A percentile compares a stretch with the other conserved stretches of the same genome.
Evolutionary conservation across 53 echinoderm and acorn worm genomes (phyloP).

Genomic region (Paracentrotus lividus): DNA sequence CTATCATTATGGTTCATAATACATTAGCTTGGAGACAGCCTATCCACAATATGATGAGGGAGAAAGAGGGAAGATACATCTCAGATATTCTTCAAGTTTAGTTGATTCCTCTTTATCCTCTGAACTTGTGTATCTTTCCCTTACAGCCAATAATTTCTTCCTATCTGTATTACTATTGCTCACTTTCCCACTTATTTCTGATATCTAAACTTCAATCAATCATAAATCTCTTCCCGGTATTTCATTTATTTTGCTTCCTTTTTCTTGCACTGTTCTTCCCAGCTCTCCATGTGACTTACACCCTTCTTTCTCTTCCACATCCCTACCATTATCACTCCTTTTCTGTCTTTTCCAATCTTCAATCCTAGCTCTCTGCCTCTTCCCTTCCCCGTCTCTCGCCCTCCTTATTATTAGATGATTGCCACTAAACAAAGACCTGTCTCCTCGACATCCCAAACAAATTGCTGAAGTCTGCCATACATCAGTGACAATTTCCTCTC

Average conservation of each 20-base stretch:
- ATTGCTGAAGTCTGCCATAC: constrained; percentile 15
- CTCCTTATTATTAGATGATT: not conserved
- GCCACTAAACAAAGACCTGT: constrained; percentile 12
- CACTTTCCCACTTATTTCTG: too few species aligned
- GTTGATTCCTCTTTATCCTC: not conserved
- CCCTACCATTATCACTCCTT: not conserved
- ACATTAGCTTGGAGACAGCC: not conserved
- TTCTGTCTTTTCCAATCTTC: not conserved
- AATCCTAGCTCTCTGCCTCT: not conserved
- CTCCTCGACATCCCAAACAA: not conserved
- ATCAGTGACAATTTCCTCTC: constrained; percentile 16
- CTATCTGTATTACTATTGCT: not conserved
- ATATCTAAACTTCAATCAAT: too few species aligned
- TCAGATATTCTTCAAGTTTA: not conserved
- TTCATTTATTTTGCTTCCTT: not conserved
- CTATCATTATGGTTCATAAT: not conserved
- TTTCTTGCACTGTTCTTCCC: not conserved
- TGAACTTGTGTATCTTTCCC: not conserved
- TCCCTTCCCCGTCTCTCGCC: not conserved
- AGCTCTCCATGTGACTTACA: not conserved
- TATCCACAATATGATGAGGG: not conserved
- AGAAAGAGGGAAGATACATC: not conserved
- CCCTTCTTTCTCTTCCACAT: not conserved
- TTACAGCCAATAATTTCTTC: not conserved
- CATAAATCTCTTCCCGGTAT: too few species aligned